phyloP scores from a whole-genome alignment of 1,140 invertebrate genomes.

The Pogonomyrmex barbatus region DNA sequence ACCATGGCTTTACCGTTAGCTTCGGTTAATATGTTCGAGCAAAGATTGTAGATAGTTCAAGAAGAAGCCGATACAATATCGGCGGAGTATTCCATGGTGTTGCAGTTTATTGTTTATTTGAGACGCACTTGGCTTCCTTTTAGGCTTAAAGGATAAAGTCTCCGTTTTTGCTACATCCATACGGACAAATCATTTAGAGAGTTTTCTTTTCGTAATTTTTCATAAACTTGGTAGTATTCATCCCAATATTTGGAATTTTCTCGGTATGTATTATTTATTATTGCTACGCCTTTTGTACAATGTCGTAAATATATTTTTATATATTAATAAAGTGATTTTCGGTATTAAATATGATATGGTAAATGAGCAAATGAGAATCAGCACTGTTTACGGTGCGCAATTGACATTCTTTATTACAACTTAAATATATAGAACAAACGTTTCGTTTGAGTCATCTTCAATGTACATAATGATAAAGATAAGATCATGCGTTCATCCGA shows the following conservation, averaged over 20 bases:
- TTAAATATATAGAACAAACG: no score
- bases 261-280: constrained; percentile 1
- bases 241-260: constrained; percentile 27
- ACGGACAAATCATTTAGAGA: constrained; percentile 16
- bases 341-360: no score
- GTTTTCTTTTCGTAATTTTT: not conserved
- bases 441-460: no score
- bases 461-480: no score
- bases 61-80: constrained; percentile 1
- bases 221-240: constrained; percentile 1
- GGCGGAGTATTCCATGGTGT: not conserved
- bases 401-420: no score
- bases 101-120: constrained; percentile 6
- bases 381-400: no score
- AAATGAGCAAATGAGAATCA: no score
- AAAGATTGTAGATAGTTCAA: constrained; percentile 24
- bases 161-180: not conserved
- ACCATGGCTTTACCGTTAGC: constrained; percentile 20
- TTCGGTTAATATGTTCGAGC: not conserved
- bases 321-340: no score
- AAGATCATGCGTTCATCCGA: no score
- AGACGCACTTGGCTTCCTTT: constrained; percentile 9
- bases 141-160: constrained; percentile 22
- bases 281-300: not conserved
- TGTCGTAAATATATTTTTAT: constrained; percentile 5